Evolutionary conservation across 1,140 invertebrate species (phyloP).

Genomic region (Grapholita molesta): DNA sequence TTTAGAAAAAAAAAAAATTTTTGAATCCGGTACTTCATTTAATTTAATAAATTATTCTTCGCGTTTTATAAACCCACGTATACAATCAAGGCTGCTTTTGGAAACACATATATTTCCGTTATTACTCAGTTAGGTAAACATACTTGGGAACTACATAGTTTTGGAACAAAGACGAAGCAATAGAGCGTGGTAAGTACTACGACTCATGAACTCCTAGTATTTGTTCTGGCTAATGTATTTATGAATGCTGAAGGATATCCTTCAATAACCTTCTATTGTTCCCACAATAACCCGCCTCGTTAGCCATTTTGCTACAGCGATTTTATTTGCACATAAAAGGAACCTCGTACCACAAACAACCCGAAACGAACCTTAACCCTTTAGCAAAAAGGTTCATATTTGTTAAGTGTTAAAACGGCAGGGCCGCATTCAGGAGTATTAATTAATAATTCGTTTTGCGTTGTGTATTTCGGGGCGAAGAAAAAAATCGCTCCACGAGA

Average conservation of each 20-base stretch:
- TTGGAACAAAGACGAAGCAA: too few species aligned
- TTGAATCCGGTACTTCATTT: too few species aligned
- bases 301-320: slow-evolving; percentile 1
- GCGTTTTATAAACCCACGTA: too few species aligned
- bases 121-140: too few species aligned
- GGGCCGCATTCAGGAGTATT: slow-evolving; percentile 1
- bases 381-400: not conserved
- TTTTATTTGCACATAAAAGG: slow-evolving; percentile 9
- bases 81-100: too few species aligned
- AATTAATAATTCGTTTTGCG: slow-evolving; percentile 14
- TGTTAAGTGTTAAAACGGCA: not conserved
- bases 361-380: not conserved
- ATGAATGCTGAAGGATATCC: not conserved
- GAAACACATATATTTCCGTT: too few species aligned
- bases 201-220: too few species aligned
- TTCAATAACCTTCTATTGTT: not conserved
- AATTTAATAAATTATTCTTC: too few species aligned
- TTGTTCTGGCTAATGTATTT: too few species aligned
- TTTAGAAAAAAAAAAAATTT: too few species aligned
- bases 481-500: slow-evolving; percentile 1
- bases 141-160: too few species aligned
- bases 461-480: not conserved
- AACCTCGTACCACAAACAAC: not conserved
- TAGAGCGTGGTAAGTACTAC: too few species aligned
- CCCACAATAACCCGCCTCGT: not conserved